Evolutionary conservation across 2,888 invertebrate species (phyloP).

Genomic region (Leptinotarsa haldemani): DNA sequence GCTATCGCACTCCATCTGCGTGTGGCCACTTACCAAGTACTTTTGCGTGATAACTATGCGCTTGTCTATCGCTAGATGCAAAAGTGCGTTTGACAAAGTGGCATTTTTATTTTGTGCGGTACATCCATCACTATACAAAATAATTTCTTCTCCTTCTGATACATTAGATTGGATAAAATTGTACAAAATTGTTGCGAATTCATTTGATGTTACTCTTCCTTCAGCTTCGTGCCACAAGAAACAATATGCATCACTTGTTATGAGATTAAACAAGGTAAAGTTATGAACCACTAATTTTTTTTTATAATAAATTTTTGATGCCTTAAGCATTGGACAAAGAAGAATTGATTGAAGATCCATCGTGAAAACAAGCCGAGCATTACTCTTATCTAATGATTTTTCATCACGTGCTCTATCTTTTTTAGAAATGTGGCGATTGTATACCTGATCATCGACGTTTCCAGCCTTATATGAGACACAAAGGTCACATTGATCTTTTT

Average conservation of each 20-base stretch:
- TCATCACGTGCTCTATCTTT: constrained; percentile 31
- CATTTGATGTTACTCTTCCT: constrained; percentile 34
- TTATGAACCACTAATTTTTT: constrained; percentile 42
- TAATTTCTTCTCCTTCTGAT: constrained; percentile 23
- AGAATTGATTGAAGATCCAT: constrained; percentile 39
- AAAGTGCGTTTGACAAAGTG: constrained; percentile 51
- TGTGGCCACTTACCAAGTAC: constrained; percentile 53
- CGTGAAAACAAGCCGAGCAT: constrained; percentile 23
- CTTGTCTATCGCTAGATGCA: constrained; percentile 42
- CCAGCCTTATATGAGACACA: constrained; percentile 25
- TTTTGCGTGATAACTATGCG: constrained; percentile 50
- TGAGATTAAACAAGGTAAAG: constrained; percentile 41
- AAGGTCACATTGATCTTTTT: constrained; percentile 38
- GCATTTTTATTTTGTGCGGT: constrained; percentile 40
- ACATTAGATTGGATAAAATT: constrained; percentile 26
- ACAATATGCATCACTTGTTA: constrained; percentile 37
- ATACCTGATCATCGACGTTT: constrained; percentile 10
- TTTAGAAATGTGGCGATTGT: constrained; percentile 11
- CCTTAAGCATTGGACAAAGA: constrained; percentile 34
- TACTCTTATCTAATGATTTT: constrained; percentile 24
- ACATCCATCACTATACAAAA: constrained; percentile 41
- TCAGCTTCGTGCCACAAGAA: constrained; percentile 37
- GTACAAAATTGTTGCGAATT: constrained; percentile 27
- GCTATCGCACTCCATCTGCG: constrained; percentile 54
- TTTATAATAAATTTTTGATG: constrained; percentile 39